Percentiles rank a stretch among this genome's conserved stretches.
These are phyloP conservation scores for Mythimna ferrago DNA, from an alignment of 2,888 invertebrate species.

Conservation along the genomic window DNA sequence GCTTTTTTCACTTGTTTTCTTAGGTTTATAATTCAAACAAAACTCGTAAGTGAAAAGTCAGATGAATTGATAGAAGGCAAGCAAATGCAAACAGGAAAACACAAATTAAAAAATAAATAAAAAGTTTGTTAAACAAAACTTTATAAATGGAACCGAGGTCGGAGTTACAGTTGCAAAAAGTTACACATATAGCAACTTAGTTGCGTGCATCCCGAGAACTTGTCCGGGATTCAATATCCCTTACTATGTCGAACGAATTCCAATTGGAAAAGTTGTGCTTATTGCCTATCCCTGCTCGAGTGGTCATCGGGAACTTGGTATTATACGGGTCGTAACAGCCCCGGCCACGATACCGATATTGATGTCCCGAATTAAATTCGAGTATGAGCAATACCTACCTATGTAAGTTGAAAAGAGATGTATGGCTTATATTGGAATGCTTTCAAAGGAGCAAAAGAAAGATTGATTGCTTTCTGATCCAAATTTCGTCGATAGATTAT, in stretches of 20 bases:
- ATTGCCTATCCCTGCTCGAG: conserved; percentile 50
- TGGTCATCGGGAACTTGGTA: conserved; percentile 38
- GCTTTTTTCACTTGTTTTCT: too few relatives aligned
- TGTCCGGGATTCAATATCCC: conserved; percentile 64
- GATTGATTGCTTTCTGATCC: conserved; percentile 41
- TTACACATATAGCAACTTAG: conserved; percentile 52
- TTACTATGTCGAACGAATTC: conserved; percentile 65
- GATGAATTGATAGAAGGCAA: not conserved
- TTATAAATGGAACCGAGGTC: conserved; percentile 40
- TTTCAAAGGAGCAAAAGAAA: conserved; percentile 45
- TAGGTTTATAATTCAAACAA: not conserved
- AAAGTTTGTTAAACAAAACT: conserved; percentile 28
- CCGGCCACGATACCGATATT: conserved; percentile 20
- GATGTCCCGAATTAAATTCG: conserved; percentile 31
- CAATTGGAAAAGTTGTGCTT: conserved; percentile 72
- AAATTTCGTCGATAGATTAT: conserved; percentile 17
- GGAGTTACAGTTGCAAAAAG: conserved; percentile 47
- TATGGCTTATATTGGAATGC: conserved; percentile 42
- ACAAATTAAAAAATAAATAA: conserved; percentile 18
- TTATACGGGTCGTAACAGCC: conserved; percentile 22
- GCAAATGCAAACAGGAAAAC: conserved; percentile 21
- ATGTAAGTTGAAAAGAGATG: conserved; percentile 6
- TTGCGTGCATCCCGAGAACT: conserved; percentile 45
- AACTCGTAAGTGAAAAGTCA: too few relatives aligned
- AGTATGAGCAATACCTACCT: conserved; percentile 10